A percentile compares a stretch with the other conserved stretches of the same genome.
These are phyloP conservation scores for Incurvaria masculella DNA, from an alignment of 2,888 invertebrate genomes.

Conservation along the genomic window DNA sequence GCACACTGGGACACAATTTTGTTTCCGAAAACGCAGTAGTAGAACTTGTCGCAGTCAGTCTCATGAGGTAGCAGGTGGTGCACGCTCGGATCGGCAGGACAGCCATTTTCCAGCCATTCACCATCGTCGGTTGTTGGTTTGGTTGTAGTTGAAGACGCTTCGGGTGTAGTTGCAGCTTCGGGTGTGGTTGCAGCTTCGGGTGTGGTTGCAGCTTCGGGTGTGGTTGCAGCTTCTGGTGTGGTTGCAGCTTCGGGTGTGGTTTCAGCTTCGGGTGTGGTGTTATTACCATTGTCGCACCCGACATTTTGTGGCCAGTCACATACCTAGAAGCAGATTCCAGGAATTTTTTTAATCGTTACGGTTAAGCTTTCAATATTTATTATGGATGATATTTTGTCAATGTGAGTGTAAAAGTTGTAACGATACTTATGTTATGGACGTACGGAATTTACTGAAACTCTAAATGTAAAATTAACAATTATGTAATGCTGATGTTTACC, in stretches of 20 bases:
- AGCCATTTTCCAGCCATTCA: constrained; percentile 20
- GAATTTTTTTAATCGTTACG: background rate
- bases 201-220: background rate
- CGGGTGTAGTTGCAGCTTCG: background rate
- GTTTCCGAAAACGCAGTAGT: constrained; percentile 25
- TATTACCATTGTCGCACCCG: constrained; percentile 10
- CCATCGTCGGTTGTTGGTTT: background rate
- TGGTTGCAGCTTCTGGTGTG: background rate
- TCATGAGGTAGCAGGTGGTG: constrained; percentile 24
- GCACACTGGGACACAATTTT: constrained; percentile 19
- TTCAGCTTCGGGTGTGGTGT: background rate
- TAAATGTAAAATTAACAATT: background rate
- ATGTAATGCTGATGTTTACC: constrained; percentile 8
- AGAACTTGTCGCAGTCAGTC: constrained; percentile 23
- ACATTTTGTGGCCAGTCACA: constrained; percentile 18
- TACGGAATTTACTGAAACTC: background rate
- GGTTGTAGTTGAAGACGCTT: background rate
- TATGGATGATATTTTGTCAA: background rate
- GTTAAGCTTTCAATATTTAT: background rate
- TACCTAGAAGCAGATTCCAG: constrained; percentile 8
- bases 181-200: background rate
- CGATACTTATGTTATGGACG: background rate
- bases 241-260: background rate
- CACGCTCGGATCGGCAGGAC: constrained; percentile 21
- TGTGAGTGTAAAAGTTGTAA: background rate